A percentile compares a stretch with the other conserved stretches of the same genome.
phyloP scores from a whole-genome alignment of 2,888 invertebrate species.

The Petrolisthes cinctipes region DNA sequence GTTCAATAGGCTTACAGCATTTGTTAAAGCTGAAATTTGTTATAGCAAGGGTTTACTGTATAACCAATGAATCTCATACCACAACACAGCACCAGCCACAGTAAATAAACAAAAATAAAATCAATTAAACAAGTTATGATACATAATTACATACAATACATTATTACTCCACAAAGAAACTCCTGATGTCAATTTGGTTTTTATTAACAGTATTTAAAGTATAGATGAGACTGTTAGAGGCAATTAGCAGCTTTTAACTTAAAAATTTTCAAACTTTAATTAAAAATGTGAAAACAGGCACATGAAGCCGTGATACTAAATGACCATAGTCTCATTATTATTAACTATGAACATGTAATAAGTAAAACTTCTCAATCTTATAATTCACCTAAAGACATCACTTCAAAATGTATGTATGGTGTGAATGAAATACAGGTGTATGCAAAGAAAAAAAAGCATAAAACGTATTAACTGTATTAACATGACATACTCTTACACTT shows the following conservation, averaged over 20 bases:
- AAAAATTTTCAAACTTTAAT: constrained; percentile 4
- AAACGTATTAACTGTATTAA: constrained; percentile 49
- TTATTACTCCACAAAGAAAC: constrained; percentile 34
- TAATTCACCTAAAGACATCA: constrained; percentile 41
- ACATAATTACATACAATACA: background rate
- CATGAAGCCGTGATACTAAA: constrained; percentile 36
- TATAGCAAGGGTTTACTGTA: background rate
- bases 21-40: too few species aligned
- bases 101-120: background rate
- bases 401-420: constrained; percentile 28
- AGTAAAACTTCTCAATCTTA: constrained; percentile 27
- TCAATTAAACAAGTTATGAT: background rate
- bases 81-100: background rate
- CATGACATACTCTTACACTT: constrained; percentile 42
- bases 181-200: constrained; percentile 2
- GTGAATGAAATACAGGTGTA: constrained; percentile 43
- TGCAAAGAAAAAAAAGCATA: constrained; percentile 37
- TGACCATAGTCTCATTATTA: constrained; percentile 20
- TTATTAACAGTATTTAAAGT: constrained; percentile 15
- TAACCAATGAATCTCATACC: background rate
- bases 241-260: background rate
- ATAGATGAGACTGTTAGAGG: constrained; percentile 5
- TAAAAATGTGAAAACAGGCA: constrained; percentile 39
- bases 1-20: too few species aligned
- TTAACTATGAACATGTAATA: constrained; percentile 25